Base-by-base conservation (phyloP, 1,140 invertebrate species). In the Leptinotarsa lineolata region DNA sequence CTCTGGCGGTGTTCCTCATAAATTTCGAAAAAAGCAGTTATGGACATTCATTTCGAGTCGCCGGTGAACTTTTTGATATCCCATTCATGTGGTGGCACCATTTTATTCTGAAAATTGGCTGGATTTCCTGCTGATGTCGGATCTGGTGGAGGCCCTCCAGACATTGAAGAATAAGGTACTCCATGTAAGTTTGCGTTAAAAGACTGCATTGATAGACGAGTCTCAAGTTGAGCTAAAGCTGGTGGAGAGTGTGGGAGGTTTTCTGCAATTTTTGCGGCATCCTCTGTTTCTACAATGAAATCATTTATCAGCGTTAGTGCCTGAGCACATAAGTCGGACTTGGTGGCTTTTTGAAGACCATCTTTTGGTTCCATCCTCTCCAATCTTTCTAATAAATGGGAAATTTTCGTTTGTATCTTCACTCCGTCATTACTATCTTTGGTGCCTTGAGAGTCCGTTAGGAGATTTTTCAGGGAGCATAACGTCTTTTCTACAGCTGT, bases 341-440 rank as follows among this genome's bases (percentile, higher is more conserved):
- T 66, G 15, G 11, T 45, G 18, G 21, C 64, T n/a, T 18, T 15
- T 59, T 5, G 59, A 4, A 58, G 2, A 74, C 3, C 44, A 44
- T 74, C 16, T 24, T 64, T 22, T 71, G 60, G 4, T 64, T 18
- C 48, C n/a, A 21, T n/a, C n/a, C n/a, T n/a, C n/a, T n/a, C n/a
- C n/a, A n/a, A n/a, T n/a, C n/a, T n/a, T n/a, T n/a, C n/a, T n/a
- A n/a, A n/a, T n/a, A n/a, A n/a, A n/a, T n/a, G n/a, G n/a, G n/a
- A n/a, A n/a, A n/a, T n/a, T n/a, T n/a, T n/a, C n/a, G n/a, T n/a
- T n/a, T n/a, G n/a, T n/a, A n/a, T n/a, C n/a, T n/a, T n/a, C n/a
- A n/a, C 12, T 20, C 13, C 71, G 4, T 44, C 60, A 16, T 46
- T 46, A 66, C 61, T 66, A 39, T 71, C 61, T 44, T n/a, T 44